These are phyloP conservation scores for Colossoma macropomum DNA, from an alignment of 2,113 vertebrate species.

Conservation along the genomic window DNA sequence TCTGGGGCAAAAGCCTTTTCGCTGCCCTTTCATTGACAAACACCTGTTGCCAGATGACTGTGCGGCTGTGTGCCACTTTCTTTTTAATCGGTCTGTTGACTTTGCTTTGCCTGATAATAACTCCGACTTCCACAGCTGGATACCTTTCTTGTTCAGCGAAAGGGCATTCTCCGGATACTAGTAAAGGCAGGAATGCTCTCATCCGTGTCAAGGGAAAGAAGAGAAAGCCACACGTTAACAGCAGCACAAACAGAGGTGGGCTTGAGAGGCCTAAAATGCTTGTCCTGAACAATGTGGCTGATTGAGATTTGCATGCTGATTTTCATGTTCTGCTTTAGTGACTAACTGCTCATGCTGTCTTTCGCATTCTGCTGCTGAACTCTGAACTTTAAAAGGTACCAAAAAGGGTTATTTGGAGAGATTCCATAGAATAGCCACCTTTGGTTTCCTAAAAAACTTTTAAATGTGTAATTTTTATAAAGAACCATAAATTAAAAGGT, in stretches of 20 bases:
- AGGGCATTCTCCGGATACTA: slow-evolving; percentile 75
- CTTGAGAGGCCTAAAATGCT: slow-evolving; percentile 56
- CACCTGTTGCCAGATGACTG: slow-evolving; percentile 35
- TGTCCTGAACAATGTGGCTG: slow-evolving; percentile 66
- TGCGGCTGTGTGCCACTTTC: slow-evolving; percentile 23
- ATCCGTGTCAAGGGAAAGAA: slow-evolving; percentile 72
- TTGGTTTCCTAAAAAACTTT: background rate
- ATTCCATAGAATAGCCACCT: slow-evolving; percentile 54
- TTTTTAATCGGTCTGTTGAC: slow-evolving; percentile 50
- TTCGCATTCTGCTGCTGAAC: slow-evolving; percentile 37
- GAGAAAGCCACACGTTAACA: slow-evolving; percentile 69
- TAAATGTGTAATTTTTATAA: too few relatives aligned
- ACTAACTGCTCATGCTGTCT: slow-evolving; percentile 62
- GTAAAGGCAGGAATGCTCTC: slow-evolving; percentile 66
- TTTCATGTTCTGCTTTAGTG: slow-evolving; percentile 75
- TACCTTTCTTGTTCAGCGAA: slow-evolving; percentile 67
- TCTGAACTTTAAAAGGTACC: slow-evolving; percentile 69
- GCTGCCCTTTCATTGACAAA: slow-evolving; percentile 25
- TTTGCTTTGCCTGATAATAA: slow-evolving; percentile 58
- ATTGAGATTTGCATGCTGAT: slow-evolving; percentile 77
- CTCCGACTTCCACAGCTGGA: slow-evolving; percentile 37
- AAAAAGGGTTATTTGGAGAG: background rate
- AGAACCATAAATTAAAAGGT: too few relatives aligned
- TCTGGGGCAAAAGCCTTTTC: slow-evolving; percentile 21
- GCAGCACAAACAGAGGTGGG: slow-evolving; percentile 63